Evolutionary conservation across 1,140 invertebrate species (phyloP).

Genomic region (Caerostris darwini): DNA sequence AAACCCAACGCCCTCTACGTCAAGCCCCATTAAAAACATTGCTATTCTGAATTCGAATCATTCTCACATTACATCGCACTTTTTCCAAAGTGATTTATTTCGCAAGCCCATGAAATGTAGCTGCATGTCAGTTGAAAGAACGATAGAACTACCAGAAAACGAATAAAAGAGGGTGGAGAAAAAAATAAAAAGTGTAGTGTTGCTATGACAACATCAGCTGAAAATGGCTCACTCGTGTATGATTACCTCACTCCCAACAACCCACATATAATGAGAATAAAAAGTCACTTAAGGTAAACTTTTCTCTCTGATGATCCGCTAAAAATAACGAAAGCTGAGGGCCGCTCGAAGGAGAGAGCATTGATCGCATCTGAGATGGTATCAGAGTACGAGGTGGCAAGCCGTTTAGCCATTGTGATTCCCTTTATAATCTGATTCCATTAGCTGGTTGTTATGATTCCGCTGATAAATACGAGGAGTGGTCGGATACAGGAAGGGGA

Average conservation of each 20-base stretch:
- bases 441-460: constrained; percentile 61
- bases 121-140: not conserved
- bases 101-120: not conserved
- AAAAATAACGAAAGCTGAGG: constrained; percentile 62
- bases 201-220: constrained; percentile 54
- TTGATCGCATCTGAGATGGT: constrained; percentile 53
- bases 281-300: constrained; percentile 56
- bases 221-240: constrained; percentile 59
- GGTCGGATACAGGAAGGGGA: not conserved
- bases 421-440: constrained; percentile 69
- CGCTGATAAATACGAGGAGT: constrained; percentile 42
- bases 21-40: too few relatives aligned
- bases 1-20: too few relatives aligned
- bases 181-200: not conserved
- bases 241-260: constrained; percentile 19
- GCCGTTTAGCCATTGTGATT: constrained; percentile 66
- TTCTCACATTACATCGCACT: not conserved
- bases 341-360: not conserved
- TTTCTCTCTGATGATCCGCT: constrained; percentile 64
- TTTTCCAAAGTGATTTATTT: not conserved
- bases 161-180: not conserved
- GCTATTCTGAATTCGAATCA: not conserved
- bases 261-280: not conserved
- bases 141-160: not conserved
- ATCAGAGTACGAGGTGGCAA: constrained; percentile 40